A percentile compares a stretch with the other conserved stretches of the same genome.
phyloP scores from a whole-genome alignment of 2,888 invertebrate species.

The Brachypalpus laphriformis region DNA sequence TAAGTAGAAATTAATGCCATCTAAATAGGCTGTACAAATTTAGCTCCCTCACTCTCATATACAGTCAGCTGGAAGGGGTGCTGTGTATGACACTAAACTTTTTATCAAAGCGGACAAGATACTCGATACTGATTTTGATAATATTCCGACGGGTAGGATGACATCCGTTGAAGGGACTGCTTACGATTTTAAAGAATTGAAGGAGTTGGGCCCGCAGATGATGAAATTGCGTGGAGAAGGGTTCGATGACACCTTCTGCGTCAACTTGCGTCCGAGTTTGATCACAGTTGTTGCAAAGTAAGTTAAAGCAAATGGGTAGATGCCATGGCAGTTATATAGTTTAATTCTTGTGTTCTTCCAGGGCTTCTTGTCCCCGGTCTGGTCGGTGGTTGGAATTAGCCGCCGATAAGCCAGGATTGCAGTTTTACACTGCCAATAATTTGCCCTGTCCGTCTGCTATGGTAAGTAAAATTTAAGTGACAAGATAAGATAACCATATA shows the following conservation, averaged over 20 bases:
- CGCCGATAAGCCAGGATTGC: constrained; percentile 94
- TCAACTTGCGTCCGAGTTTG: too few relatives aligned
- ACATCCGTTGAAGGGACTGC: constrained; percentile 87
- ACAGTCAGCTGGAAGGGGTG: constrained; percentile 86
- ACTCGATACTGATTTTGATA: constrained; percentile 88
- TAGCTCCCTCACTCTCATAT: too few relatives aligned
- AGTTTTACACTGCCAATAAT: constrained; percentile 93
- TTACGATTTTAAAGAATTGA: constrained; percentile 89
- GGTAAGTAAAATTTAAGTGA: too few relatives aligned
- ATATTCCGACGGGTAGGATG: constrained; percentile 89
- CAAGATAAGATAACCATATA: too few relatives aligned
- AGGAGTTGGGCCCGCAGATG: constrained; percentile 87
- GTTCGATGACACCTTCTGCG: constrained; percentile 92
- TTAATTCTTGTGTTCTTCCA: constrained; percentile 76
- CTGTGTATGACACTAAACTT: constrained; percentile 88
- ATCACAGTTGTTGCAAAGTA: constrained; percentile 86
- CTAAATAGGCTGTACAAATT: too few relatives aligned
- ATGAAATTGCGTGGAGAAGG: constrained; percentile 88
- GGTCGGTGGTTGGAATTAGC: constrained; percentile 91
- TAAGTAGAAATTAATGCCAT: constrained; percentile 61
- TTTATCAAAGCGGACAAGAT: constrained; percentile 90
- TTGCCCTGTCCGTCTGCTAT: constrained; percentile 86
- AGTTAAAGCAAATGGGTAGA: constrained; percentile 51
- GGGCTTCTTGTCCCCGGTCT: constrained; percentile 86
- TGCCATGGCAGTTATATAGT: not conserved